Evolutionary conservation across 2,888 invertebrate species (phyloP).

Genomic region (Anticlea derivata): DNA sequence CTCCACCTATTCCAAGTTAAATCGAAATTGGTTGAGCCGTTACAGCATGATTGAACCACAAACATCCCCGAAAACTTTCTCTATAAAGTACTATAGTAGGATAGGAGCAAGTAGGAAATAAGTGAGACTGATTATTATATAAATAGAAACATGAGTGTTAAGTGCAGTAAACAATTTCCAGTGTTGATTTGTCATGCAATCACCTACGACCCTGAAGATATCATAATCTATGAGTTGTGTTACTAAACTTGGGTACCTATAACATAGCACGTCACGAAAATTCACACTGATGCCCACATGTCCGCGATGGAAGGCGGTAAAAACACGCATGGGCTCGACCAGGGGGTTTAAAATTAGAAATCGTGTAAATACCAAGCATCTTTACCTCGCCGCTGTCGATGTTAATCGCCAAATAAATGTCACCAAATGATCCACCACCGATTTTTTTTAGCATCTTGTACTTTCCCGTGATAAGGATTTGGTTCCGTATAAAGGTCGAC

Average conservation of each 20-base stretch:
- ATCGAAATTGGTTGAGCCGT: no score
- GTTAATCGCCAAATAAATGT: slow-evolving; percentile 98
- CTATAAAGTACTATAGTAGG: no score
- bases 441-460: slow-evolving; percentile 98
- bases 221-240: slow-evolving; percentile 40
- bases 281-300: slow-evolving; percentile 49
- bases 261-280: slow-evolving; percentile 49
- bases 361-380: slow-evolving; percentile 34
- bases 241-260: slow-evolving; percentile 26
- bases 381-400: slow-evolving; percentile 94
- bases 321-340: slow-evolving; percentile 38
- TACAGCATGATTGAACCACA: no score
- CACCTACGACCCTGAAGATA: slow-evolving; percentile 47
- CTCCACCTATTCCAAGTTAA: no score
- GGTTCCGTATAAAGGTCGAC: slow-evolving; percentile 64
- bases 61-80: no score
- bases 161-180: slow-evolving; percentile 25
- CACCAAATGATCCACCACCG: slow-evolving; percentile 99
- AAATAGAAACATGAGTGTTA: slow-evolving; percentile 16
- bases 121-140: slow-evolving; percentile 13
- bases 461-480: slow-evolving; percentile 95
- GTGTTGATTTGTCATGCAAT: slow-evolving; percentile 44
- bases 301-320: slow-evolving; percentile 42
- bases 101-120: slow-evolving; percentile 1
- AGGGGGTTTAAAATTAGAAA: slow-evolving; percentile 23